Evolutionary conservation across 2,113 vertebrate genomes (phyloP), one percentile per base, ranked within the genome.

Genomic region (Gobius niger): DNA sequence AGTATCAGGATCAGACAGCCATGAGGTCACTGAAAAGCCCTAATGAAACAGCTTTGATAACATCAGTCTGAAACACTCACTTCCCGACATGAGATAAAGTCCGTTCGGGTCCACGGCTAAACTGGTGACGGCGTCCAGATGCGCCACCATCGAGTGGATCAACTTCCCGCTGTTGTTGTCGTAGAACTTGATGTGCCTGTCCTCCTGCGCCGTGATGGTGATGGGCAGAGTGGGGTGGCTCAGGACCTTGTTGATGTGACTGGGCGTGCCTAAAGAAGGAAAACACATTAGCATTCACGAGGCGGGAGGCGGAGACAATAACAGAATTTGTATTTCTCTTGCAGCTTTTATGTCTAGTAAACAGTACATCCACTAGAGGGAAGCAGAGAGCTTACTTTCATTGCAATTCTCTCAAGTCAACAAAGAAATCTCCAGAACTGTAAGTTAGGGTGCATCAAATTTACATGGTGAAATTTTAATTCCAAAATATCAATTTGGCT

Each of bases 41-140:
- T 6, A 50, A 12, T n/a, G 14, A 60, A 15, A 44, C 14, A 16
- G 41, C 57, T 15, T 16, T n/a, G 57, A 60, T 60, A 60, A 60
- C 1, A 16, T 60, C 34, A 16, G 40, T 60, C 61, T n/a, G 10
- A 53, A 63, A 46, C 91, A 98, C 98, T 98, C 92, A 99, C 98
- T 99, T 82, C 98, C 98, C 78, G 98, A 99, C 98, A 99, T 99
- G 91, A 99, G 94, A 85, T 99, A 99, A 51, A 99, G 93, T 89
- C 98, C 98, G 63, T 99, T 99, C 2, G 98, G 98, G 88, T 99
- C 98, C 80, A 99, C 96, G 34, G 98, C 97, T 90, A 99, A 93
- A 85, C 98, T 97, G 78, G 98, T 99, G 86, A 99, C 98, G 0
- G 98, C 97, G 72, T 99, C 98, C 87, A 99, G 93, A 81, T 99